These are phyloP conservation scores for Trichopoda pennipes DNA, from an alignment of 2,888 invertebrate species.

Conservation along the genomic window DNA sequence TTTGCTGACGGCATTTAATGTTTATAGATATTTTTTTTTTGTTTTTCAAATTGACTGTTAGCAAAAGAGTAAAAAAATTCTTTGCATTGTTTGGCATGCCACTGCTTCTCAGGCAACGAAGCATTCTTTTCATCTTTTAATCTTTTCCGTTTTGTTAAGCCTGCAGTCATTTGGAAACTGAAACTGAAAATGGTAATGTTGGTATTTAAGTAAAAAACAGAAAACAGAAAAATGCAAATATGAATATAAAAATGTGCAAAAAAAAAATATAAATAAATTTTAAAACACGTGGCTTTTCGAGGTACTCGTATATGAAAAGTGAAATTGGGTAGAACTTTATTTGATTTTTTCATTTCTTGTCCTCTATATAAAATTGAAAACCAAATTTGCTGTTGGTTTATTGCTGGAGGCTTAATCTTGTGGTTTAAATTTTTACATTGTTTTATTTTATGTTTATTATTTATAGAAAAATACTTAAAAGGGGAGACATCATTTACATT, in stretches of 20 bases:
- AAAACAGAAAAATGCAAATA: too few species aligned
- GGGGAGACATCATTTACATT: neutral
- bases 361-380: slow-evolving; percentile 32
- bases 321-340: slow-evolving; percentile 53
- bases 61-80: slow-evolving; percentile 16
- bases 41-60: slow-evolving; percentile 28
- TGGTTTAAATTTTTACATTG: slow-evolving; percentile 50
- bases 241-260: slow-evolving; percentile 3
- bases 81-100: slow-evolving; percentile 7
- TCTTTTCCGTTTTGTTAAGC: slow-evolving; percentile 66
- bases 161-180: slow-evolving; percentile 64
- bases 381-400: slow-evolving; percentile 18
- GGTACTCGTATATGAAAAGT: slow-evolving; percentile 17
- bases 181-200: slow-evolving; percentile 60
- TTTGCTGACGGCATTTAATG: slow-evolving; percentile 6
- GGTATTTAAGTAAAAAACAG: slow-evolving; percentile 26
- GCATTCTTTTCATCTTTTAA: slow-evolving; percentile 49
- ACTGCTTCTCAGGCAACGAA: slow-evolving; percentile 13
- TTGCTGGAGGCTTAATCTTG: slow-evolving; percentile 44
- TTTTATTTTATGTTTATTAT: slow-evolving; percentile 20
- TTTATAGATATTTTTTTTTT: slow-evolving; percentile 42
- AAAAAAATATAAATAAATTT: slow-evolving; percentile 9
- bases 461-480: neutral
- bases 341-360: neutral
- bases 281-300: slow-evolving; percentile 26